Percentiles rank a stretch among this genome's conserved stretches.
Evolutionary conservation across 2,888 invertebrate genomes (phyloP).

Genomic region (Drosophila tanythrix): DNA sequence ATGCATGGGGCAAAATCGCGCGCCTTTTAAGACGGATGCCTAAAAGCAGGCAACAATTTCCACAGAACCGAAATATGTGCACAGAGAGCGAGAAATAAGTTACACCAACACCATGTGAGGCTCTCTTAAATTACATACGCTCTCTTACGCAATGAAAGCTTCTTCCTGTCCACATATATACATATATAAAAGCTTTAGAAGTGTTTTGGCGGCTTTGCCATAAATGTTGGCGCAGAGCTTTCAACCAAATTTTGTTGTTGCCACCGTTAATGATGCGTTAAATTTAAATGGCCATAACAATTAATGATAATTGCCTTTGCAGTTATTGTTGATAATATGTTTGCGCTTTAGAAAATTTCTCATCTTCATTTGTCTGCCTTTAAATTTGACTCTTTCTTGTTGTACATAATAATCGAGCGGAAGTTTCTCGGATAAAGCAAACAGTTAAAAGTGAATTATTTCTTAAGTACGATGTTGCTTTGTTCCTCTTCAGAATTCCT

Average conservation of each 20-base stretch:
- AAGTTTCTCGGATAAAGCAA: background rate
- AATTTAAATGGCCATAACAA: slow-evolving; percentile 79
- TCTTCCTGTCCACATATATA: background rate
- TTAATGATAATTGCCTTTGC: slow-evolving; percentile 76
- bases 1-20: background rate
- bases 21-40: slow-evolving; percentile 49
- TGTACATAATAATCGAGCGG: background rate
- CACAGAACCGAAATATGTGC: background rate
- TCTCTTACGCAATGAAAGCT: slow-evolving; percentile 48
- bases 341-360: slow-evolving; percentile 38
- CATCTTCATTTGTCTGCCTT: slow-evolving; percentile 31
- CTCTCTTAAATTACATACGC: slow-evolving; percentile 49
- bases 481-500: too few species aligned
- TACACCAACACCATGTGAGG: slow-evolving; percentile 45
- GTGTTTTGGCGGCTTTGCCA: slow-evolving; percentile 28
- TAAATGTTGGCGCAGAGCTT: slow-evolving; percentile 50
- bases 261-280: slow-evolving; percentile 78
- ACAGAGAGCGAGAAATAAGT: slow-evolving; percentile 11
- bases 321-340: slow-evolving; percentile 74
- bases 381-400: slow-evolving; percentile 5
- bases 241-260: slow-evolving; percentile 25
- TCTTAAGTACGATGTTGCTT: background rate
- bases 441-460: slow-evolving; percentile 7
- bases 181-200: slow-evolving; percentile 39
- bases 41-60: slow-evolving; percentile 58